Percentiles rank a stretch among this genome's conserved stretches.
Conservation (phyloP, 2,888 invertebrate genomes). For the Dasypogon diadema region DNA sequence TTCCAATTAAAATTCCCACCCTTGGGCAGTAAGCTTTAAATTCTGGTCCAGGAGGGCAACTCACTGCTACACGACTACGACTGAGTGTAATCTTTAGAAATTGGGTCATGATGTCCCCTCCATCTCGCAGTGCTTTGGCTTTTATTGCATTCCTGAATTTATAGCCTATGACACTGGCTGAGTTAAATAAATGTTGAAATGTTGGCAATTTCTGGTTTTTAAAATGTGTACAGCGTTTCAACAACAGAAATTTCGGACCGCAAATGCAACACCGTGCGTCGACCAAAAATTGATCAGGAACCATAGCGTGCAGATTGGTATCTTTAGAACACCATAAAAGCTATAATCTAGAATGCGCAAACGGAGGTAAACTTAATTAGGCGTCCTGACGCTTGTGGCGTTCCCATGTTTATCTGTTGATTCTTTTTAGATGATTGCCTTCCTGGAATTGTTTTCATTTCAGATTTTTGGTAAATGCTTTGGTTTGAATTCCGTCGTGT, state of each 20-base stretch:
- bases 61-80: not conserved
- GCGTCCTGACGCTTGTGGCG: too few species aligned
- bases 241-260: slow-evolving; percentile 1
- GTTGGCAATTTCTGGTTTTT: slow-evolving; percentile 27
- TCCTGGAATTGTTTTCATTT: too few species aligned
- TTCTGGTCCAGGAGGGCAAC: not conserved
- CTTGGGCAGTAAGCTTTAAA: slow-evolving; percentile 9
- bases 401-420: too few species aligned
- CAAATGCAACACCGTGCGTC: slow-evolving; percentile 1
- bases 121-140: slow-evolving; percentile 17
- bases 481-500: too few species aligned
- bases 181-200: slow-evolving; percentile 39
- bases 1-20: slow-evolving; percentile 36
- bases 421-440: too few species aligned
- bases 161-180: slow-evolving; percentile 32
- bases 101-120: slow-evolving; percentile 27
- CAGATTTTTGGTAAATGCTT: too few species aligned
- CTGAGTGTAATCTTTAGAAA: slow-evolving; percentile 37
- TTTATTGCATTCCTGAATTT: slow-evolving; percentile 37
- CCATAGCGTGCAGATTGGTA: not conserved
- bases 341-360: slow-evolving; percentile 23
- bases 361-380: slow-evolving; percentile 18
- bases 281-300: not conserved
- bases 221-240: slow-evolving; percentile 13
- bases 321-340: slow-evolving; percentile 11